Evolutionary conservation across 2,888 invertebrate species (phyloP).

Genomic region (Ophion obscuratus): DNA sequence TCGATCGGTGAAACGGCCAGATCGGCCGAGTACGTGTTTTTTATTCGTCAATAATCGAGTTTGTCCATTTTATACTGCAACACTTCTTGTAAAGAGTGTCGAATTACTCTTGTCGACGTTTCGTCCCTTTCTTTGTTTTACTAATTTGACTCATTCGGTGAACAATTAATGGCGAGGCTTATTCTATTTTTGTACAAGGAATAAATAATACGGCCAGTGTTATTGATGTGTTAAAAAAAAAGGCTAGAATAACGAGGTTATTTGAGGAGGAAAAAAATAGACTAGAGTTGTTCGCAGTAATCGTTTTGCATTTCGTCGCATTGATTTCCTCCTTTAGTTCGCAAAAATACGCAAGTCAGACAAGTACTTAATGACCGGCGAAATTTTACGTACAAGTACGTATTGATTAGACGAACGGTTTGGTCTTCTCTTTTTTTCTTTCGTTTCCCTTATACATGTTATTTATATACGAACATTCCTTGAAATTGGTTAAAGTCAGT

Average conservation of each 20-base stretch:
- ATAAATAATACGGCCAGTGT: slow-evolving; percentile 50
- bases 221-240: slow-evolving; percentile 39
- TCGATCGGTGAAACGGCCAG: neutral
- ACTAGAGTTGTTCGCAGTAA: slow-evolving; percentile 41
- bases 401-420: slow-evolving; percentile 42
- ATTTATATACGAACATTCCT: slow-evolving; percentile 62
- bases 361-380: slow-evolving; percentile 57
- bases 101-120: neutral
- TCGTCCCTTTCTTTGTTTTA: neutral
- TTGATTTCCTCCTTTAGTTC: slow-evolving; percentile 12
- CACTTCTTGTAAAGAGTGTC: neutral
- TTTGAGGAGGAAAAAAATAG: slow-evolving; percentile 41
- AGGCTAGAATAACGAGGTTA: slow-evolving; percentile 31
- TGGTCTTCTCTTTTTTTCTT: slow-evolving; percentile 13
- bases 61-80: neutral
- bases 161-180: slow-evolving; percentile 24
- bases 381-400: slow-evolving; percentile 1
- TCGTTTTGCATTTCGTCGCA: slow-evolving; percentile 19
- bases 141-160: slow-evolving; percentile 13
- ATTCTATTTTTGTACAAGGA: slow-evolving; percentile 57
- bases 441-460: slow-evolving; percentile 29
- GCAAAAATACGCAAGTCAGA: slow-evolving; percentile 36
- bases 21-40: neutral
- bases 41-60: slow-evolving; percentile 8
- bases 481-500: slow-evolving; percentile 45